Conservation (phyloP, 2,797 vertebrate species). For the Sebastes iracundus region DNA sequence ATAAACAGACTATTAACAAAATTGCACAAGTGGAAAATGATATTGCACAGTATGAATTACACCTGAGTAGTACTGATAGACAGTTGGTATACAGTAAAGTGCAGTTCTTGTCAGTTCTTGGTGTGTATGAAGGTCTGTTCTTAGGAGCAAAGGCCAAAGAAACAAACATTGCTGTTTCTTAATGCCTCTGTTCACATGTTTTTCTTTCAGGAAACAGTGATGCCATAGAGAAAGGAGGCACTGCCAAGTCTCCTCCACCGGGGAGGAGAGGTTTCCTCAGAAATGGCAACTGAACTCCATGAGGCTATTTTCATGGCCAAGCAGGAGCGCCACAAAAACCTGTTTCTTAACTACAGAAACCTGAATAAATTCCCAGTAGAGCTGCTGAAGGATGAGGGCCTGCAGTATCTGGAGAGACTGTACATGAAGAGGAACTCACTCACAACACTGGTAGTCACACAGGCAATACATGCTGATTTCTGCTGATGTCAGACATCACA, state of each 20-base stretch:
- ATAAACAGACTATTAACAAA: no score
- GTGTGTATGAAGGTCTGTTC: neutral
- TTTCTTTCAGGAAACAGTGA: conserved; percentile 30
- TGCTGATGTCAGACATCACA: neutral
- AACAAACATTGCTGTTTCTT: neutral
- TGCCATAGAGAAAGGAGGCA: conserved; percentile 33
- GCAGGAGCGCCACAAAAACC: conserved; percentile 95
- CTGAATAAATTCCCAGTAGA: conserved; percentile 92
- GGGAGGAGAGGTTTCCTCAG: conserved; percentile 19
- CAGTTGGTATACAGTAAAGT: no score
- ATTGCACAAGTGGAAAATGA: no score
- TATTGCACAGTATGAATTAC: no score
- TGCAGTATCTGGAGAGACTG: conserved; percentile 94
- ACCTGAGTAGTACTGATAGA: no score
- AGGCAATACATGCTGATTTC: neutral
- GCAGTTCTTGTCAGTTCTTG: no score
- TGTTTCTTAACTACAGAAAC: conserved; percentile 97
- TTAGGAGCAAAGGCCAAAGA: neutral
- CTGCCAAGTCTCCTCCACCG: conserved; percentile 4
- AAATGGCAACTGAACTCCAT: conserved; percentile 94
- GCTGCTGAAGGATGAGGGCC: conserved; percentile 92
- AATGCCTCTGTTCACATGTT: neutral
- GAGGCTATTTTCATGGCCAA: conserved; percentile 94
- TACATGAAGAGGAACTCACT: conserved; percentile 99
- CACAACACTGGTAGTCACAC: conserved; percentile 88